A percentile compares a stretch with the other conserved stretches of the same genome.
Evolutionary conservation across 2,113 vertebrate genomes (phyloP).

Genomic region (Nothocercus nigrocapillus): DNA sequence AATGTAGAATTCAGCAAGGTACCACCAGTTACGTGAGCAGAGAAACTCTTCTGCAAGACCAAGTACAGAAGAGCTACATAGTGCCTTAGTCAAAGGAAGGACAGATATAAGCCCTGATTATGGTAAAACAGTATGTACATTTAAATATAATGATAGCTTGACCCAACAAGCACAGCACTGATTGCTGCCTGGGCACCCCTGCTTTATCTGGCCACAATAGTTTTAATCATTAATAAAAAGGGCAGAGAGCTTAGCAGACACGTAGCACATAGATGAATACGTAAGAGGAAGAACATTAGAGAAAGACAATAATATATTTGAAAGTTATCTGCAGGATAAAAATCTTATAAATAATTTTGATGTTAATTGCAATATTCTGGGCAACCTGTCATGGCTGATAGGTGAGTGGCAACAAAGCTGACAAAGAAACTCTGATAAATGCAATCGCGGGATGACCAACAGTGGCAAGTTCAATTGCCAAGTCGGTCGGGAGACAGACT

Average conservation of each 20-base stretch:
- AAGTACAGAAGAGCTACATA: fast-evolving
- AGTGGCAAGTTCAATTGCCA: slow-evolving; percentile 48
- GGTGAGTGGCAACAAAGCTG: slow-evolving; percentile 34
- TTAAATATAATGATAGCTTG: not conserved
- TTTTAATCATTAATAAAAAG: slow-evolving; percentile 9
- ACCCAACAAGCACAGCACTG: not conserved
- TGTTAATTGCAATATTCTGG: slow-evolving; percentile 35
- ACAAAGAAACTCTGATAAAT: slow-evolving; percentile 38
- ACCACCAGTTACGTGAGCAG: not conserved
- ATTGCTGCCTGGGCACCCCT: not conserved
- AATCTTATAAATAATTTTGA: slow-evolving; percentile 41
- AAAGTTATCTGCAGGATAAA: slow-evolving; percentile 5
- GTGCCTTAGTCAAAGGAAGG: fast-evolving
- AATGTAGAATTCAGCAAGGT: not conserved
- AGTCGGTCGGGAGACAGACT: slow-evolving; percentile 36
- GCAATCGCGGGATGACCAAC: slow-evolving; percentile 45
- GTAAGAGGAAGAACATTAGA: not conserved
- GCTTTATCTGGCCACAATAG: not conserved
- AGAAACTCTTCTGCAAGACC: not conserved
- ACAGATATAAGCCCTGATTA: not conserved
- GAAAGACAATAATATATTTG: slow-evolving; percentile 33
- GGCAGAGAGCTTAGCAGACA: not conserved
- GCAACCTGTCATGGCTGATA: not conserved
- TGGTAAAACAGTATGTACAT: fast-evolving
- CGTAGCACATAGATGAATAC: not conserved